phyloP scores from a whole-genome alignment of 2,797 vertebrate species.

The Psittacula derbiana region DNA sequence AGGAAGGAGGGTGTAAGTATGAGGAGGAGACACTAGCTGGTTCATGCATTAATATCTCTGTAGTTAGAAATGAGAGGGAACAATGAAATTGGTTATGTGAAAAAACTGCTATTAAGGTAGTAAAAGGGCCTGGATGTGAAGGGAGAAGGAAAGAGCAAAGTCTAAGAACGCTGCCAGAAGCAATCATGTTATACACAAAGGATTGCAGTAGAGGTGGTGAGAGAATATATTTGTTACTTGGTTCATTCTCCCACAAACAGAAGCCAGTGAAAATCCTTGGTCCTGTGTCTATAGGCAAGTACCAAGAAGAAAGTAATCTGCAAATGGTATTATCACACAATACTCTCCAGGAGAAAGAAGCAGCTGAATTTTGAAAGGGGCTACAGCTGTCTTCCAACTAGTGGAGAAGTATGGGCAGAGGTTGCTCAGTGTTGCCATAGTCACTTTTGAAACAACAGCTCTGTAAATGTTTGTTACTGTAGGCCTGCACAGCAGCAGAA shows the following conservation, averaged over 20 bases:
- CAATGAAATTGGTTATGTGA: neutral
- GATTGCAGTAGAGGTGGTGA: neutral
- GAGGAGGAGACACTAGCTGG: neutral
- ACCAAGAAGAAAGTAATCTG: neutral
- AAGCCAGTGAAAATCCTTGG: neutral
- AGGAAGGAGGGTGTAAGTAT: neutral
- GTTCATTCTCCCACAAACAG: neutral
- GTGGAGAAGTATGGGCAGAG: neutral
- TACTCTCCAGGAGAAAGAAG: neutral
- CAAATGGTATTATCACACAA: fast-evolving
- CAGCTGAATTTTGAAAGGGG: neutral
- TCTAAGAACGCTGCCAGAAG: neutral
- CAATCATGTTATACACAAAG: neutral
- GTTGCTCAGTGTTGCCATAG: neutral
- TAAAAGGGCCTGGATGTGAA: neutral
- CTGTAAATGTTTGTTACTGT: neutral
- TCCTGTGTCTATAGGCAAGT: neutral
- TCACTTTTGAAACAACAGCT: neutral
- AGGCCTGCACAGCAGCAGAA: neutral
- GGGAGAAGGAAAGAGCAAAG: neutral
- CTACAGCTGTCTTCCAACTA: neutral
- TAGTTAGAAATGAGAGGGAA: neutral
- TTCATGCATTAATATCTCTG: neutral
- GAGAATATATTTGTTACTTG: neutral
- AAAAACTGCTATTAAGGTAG: neutral